Percentiles rank a stretch among this genome's conserved stretches.
Evolutionary conservation across 2,113 vertebrate genomes (phyloP).

Genomic region (Drymodes brunneopygia): DNA sequence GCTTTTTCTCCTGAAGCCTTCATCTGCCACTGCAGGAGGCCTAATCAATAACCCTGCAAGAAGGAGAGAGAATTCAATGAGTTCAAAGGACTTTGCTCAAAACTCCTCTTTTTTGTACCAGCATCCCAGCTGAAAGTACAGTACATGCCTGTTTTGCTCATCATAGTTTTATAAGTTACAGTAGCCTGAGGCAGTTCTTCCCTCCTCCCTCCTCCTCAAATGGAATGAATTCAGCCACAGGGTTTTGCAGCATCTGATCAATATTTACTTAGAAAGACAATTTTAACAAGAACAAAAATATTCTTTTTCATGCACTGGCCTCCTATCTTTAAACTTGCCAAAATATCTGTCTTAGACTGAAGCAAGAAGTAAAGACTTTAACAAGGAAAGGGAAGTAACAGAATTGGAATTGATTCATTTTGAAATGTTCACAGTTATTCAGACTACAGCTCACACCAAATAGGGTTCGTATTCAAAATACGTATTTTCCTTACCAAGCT

Average conservation of each 20-base stretch:
- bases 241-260: slow-evolving; percentile 1
- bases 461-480: background rate
- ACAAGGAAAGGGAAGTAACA: background rate
- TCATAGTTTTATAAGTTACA: background rate
- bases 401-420: background rate
- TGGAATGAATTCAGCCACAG: background rate
- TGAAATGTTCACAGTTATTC: background rate
- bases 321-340: background rate
- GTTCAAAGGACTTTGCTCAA: background rate
- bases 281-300: slow-evolving; percentile 40
- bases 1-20: background rate
- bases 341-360: background rate
- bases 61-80: background rate
- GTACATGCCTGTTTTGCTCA: background rate
- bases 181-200: background rate
- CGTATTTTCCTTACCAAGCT: background rate
- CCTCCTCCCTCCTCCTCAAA: background rate
- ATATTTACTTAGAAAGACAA: slow-evolving; percentile 44
- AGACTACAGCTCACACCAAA: background rate
- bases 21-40: background rate
- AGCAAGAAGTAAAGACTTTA: background rate
- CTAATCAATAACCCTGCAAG: background rate
- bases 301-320: background rate
- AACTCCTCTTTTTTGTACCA: background rate
- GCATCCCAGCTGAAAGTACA: background rate